Base-by-base conservation (phyloP, 2,888 invertebrate species). In the Drosophila kokeensis region DNA sequence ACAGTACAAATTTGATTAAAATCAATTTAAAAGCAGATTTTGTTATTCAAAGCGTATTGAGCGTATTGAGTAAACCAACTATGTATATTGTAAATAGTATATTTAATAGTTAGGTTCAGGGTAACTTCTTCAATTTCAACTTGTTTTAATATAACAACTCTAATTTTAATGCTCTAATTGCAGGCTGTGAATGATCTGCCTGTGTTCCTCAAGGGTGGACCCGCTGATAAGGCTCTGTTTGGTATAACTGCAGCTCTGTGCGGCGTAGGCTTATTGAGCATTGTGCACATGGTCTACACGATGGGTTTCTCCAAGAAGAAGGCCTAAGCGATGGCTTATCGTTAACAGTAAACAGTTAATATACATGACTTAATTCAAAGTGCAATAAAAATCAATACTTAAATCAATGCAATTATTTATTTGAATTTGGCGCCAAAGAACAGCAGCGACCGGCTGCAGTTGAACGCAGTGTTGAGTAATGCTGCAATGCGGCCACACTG, bases 151-250 rank as follows among this genome's bases (percentile, higher is more conserved):
- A 15, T 8, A 2, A 1, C 0, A 27, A 1, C 24, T 53, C 6
- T 8, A 30, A 38, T 27, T 32, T 18, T 1, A 7, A 11, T 53
- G 48, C n/a, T 38, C 29, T 81, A 81, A n/a, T 58, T 45, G 15
- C 45, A 93, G 93, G 93, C 92, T 30, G 83, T 84, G 30, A 93
- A 92, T 65, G 87, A 90, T 69, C 55, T 93, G 53, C 93, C 93
- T 1, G 90, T 93, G 21, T 93, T 92, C 30, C 79, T 93, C 29
- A 93, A 93, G 73, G 93, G 93, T 49, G 93, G 93, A 7, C 92
- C 93, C 55, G 76, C 73, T 13, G 93, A 93, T 58, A 93, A 90
- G 69, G 82, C 62, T 1, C 79, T 93, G 5, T 93, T 92, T 75
- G 93, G 93, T 30, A 32, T 92, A 34, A 93, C 93, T 21, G 76